Percentiles rank a stretch among this genome's conserved stretches.
phyloP scores from a whole-genome alignment of 2,888 invertebrate genomes.

The Scaptomyza parva region DNA sequence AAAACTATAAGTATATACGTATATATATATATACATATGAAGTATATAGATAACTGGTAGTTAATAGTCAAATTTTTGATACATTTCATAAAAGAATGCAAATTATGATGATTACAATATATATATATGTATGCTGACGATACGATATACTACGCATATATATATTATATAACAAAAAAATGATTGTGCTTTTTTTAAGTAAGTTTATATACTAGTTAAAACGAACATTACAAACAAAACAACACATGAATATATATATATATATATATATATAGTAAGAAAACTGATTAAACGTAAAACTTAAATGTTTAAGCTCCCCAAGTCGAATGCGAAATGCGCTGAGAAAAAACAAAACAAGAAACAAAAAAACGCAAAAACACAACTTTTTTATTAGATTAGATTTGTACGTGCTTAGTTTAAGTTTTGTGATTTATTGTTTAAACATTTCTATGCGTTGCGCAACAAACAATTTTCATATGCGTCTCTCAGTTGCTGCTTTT shows the following conservation, averaged over 20 bases:
- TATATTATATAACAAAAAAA: conserved; percentile 29
- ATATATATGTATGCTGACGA: conserved; percentile 35
- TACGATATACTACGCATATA: conserved; percentile 48
- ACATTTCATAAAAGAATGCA: conserved; percentile 66
- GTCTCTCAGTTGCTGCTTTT: conserved; percentile 40
- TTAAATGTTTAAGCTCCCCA: conserved; percentile 61
- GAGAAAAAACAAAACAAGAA: conserved; percentile 4
- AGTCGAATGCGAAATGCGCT: conserved; percentile 39
- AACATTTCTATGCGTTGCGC: conserved; percentile 52
- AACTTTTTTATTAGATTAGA: conserved; percentile 63
- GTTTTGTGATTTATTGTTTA: conserved; percentile 78
- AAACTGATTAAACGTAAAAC: conserved; percentile 74
- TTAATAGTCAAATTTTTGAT: conserved; percentile 78
- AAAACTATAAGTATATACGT: conserved; percentile 40
- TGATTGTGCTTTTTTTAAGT: conserved; percentile 68
- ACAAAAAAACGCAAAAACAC: conserved; percentile 12
- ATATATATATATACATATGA: conserved; percentile 2
- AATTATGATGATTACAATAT: conserved; percentile 30
- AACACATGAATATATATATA: conserved; percentile 36
- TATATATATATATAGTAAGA: no score
- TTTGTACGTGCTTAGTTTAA: conserved; percentile 72
- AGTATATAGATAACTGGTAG: conserved; percentile 70
- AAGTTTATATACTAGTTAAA: conserved; percentile 36
- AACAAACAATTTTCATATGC: conserved; percentile 37
- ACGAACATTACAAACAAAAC: conserved; percentile 15